Base-by-base conservation (phyloP, 1,140 invertebrate genomes). In the Andrena cerasifolii region DNA sequence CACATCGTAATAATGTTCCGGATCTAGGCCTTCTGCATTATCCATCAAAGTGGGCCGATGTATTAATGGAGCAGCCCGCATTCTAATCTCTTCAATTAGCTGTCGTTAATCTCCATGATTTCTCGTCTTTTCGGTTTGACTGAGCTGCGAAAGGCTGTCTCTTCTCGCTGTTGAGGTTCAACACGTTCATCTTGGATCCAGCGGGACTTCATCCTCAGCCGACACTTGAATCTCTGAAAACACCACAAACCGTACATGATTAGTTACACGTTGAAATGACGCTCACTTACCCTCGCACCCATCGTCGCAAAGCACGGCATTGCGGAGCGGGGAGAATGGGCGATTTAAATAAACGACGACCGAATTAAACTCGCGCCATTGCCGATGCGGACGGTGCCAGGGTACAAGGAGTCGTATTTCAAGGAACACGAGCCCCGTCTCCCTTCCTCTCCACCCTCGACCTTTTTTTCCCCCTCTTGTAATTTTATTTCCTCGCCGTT, bases 281-380 rank as follows among this genome's bases (percentile, higher is more conserved):
- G 16, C 21, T 24, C 49, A 4, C 49, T 18, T 24, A 3, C 3
- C 5, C 21, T 2, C 21, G 5, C 49, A 3, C 3, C 49, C 2
- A 6, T 18, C 31, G 51, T 65, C 53, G 31, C 45, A 28, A 18
- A 21, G 21, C 24, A 40, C 54, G 63, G 73, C 71, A n/a, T n/a
- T n/a, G n/a, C n/a, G n/a, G n/a, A n/a, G n/a, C n/a, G n/a, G n/a
- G n/a, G n/a, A n/a, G n/a, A n/a, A n/a, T 66, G 75, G 71, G 78
- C 88, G 86, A 90, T 91, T 91, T 89, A 87, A 88, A 91, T 89
- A 90, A 92, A 90, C 87, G 86, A 89, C 90, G 82, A 85, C 79
- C 84, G 87, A 90, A 85, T 91, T 90, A 90, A 91, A 88, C 79
- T 84, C 87, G 81, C 81, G 70, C 84, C 85, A 90, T 91, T 90